Evolutionary conservation across 2,113 vertebrate species (phyloP).

Genomic region (Xenopus borealis): DNA sequence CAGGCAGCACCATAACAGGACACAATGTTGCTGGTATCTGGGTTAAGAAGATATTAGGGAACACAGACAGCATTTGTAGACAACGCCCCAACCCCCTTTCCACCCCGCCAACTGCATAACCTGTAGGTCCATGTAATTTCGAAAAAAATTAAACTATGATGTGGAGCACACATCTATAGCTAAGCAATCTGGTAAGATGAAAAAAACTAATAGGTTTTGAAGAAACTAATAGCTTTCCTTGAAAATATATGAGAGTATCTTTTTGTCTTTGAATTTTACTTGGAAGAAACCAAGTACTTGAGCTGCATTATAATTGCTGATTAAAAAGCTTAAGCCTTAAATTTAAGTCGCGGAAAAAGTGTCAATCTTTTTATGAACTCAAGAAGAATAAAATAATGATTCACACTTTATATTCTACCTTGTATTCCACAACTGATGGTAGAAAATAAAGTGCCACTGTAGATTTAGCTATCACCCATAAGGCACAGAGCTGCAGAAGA

Average conservation of each 20-base stretch:
- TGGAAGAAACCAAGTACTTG: conserved; percentile 45
- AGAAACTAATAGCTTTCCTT: conserved; percentile 43
- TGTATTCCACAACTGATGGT: too few species aligned
- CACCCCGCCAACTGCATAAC: neutral
- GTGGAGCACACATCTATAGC: conserved; percentile 44
- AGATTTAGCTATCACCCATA: too few species aligned
- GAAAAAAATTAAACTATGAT: conserved; percentile 47
- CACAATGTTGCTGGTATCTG: neutral
- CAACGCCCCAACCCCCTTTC: neutral
- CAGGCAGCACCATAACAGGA: too few species aligned
- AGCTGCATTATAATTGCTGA: conserved; percentile 20
- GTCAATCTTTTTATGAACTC: too few species aligned
- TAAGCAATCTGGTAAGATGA: conserved; percentile 38
- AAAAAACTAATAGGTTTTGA: conserved; percentile 48
- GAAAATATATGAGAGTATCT: conserved; percentile 18
- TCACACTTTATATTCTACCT: too few species aligned
- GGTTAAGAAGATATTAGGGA: conserved; percentile 16
- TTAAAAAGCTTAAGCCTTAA: conserved; percentile 13
- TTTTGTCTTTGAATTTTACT: conserved; percentile 48
- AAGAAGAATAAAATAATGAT: too few species aligned
- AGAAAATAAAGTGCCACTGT: too few species aligned
- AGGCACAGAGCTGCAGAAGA: too few species aligned
- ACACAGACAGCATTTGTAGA: conserved; percentile 15
- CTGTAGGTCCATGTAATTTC: conserved; percentile 34
- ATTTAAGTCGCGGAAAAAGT: too few species aligned